phyloP scores from a whole-genome alignment of 64 coral and sea anemone genomes.

The Anthopleura sola region DNA sequence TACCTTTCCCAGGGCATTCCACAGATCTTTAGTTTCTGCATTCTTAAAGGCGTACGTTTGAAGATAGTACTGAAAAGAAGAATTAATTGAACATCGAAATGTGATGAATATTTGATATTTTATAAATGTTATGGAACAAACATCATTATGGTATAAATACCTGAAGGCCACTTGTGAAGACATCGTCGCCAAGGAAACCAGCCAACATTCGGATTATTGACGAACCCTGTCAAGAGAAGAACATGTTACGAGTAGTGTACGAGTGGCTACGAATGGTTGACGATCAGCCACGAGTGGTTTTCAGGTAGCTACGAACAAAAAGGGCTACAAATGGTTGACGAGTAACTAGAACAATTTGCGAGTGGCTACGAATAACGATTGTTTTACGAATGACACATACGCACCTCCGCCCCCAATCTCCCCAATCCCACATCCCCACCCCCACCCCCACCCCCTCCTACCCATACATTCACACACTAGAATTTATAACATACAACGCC shows the following conservation, averaged over 20 bases:
- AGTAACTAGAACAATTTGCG: no score
- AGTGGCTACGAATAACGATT: no score
- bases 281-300: no score
- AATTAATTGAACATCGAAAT: not conserved
- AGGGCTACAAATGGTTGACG: no score
- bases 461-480: no score
- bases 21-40: constrained; percentile 90
- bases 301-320: no score
- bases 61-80: constrained; percentile 69
- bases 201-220: constrained; percentile 70
- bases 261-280: no score
- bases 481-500: no score
- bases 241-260: not conserved
- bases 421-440: no score
- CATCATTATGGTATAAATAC: not conserved
- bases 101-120: not conserved
- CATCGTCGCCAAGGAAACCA: constrained; percentile 45
- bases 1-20: constrained; percentile 81
- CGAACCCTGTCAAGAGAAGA: constrained; percentile 27
- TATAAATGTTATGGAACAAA: not conserved
- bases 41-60: constrained; percentile 70
- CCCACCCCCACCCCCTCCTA: no score
- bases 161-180: constrained; percentile 43
- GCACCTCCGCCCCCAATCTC: no score
- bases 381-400: no score